Base-by-base conservation (phyloP, 2,888 invertebrate species). In the Lobophora halterata region DNA sequence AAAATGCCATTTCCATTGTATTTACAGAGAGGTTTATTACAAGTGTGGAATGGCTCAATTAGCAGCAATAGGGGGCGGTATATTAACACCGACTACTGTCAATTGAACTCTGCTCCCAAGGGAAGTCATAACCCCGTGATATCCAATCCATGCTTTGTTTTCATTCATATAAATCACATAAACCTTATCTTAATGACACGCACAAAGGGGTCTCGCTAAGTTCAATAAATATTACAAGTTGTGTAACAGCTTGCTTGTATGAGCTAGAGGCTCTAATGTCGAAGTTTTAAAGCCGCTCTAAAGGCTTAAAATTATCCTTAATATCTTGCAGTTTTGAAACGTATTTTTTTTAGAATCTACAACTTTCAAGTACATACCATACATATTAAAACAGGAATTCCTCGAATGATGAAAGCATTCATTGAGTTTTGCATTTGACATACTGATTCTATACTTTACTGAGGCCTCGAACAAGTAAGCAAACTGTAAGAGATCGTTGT, bases 401-500 rank as follows among this genome's bases (percentile, higher is more conserved):
- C n/a, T n/a, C n/a, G n/a, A n/a, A n/a, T n/a, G n/a, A n/a, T n/a
- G n/a, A n/a, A n/a, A n/a, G n/a, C n/a, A 3, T n/a, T 10, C n/a
- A 18, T n/a, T 6, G 18, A 4, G 16, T n/a, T 11, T 5, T 20
- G 21, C 3, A 25, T 18, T 19, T 31, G 38, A 33, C 25, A 37
- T 26, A 24, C 14, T 30, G 37, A 30, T 25, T 21, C 6, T 23
- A 25, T 33, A 25, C 32, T 28, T 2, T 10, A 24, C 17, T 25
- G 33, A 25, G 36, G 21, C 14, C 31, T 11, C n/a, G n/a, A n/a
- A 8, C 32, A 19, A 28, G 17, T 27, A 3, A 29, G 20, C 28
- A 35, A 37, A 35, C 39, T 47, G 41, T 46, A 34, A 58, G 63
- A 65, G 58, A 66, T 69, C 63, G 70, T 71, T 72, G 75, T 78